Percentiles rank a stretch among this genome's conserved stretches.
Conservation (phyloP, 1,140 invertebrate genomes). For the Calliopsis andreniformis region DNA sequence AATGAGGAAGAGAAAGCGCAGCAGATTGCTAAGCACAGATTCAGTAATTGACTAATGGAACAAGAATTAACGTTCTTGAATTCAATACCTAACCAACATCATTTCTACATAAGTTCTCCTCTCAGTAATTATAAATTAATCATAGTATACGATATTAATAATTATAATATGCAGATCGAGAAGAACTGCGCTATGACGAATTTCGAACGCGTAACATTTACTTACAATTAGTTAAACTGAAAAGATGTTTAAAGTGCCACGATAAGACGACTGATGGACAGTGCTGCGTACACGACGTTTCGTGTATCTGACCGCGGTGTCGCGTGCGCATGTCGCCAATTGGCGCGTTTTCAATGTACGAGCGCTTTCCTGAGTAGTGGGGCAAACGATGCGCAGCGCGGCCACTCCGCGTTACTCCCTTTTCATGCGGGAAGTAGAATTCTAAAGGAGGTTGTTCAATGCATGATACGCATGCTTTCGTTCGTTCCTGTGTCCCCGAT, state of each 20-base stretch:
- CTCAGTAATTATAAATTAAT: too few species aligned
- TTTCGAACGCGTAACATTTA: too few species aligned
- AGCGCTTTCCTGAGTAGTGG: slow-evolving; percentile 74
- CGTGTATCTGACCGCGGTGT: background rate
- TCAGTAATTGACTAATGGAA: too few species aligned
- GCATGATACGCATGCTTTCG: background rate
- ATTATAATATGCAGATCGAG: too few species aligned
- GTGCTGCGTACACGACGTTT: background rate
- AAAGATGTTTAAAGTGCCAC: background rate
- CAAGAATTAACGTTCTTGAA: too few species aligned
- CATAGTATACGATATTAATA: too few species aligned
- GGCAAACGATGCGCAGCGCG: slow-evolving; percentile 80
- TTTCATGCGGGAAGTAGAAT: slow-evolving; percentile 77
- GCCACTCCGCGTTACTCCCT: slow-evolving; percentile 81
- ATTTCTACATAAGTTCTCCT: too few species aligned
- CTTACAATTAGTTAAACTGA: too few species aligned
- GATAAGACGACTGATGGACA: background rate
- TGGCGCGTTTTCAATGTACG: slow-evolving; percentile 70
- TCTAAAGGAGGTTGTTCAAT: slow-evolving; percentile 58
- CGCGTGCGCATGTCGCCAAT: slow-evolving; percentile 64
- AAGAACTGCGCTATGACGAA: too few species aligned
- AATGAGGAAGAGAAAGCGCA: too few species aligned
- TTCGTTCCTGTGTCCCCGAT: slow-evolving; percentile 67
- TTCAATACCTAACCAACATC: too few species aligned
- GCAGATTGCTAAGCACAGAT: too few species aligned